Evolutionary conservation across 1,140 invertebrate genomes (phyloP).

Genomic region (Pseudomyrmex sp.): DNA sequence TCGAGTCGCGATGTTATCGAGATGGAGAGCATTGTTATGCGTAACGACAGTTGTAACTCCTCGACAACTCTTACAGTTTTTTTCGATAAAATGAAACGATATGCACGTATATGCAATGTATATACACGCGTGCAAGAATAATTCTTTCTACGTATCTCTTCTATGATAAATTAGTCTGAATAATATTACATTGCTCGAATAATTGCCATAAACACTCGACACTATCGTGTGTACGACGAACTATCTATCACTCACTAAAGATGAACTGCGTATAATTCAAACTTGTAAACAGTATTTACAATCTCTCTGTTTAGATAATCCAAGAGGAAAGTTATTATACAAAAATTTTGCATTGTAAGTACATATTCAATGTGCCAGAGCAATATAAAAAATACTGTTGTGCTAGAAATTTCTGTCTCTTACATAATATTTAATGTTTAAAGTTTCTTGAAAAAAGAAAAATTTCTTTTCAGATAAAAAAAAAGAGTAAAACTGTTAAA

Average conservation of each 20-base stretch:
- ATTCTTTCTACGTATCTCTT: constrained; percentile 2
- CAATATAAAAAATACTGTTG: too few relatives aligned
- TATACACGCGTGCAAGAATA: background rate
- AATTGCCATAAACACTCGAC: background rate
- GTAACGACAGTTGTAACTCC: constrained; percentile 4
- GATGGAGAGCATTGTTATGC: background rate
- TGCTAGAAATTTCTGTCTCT: background rate
- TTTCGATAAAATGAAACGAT: constrained; percentile 7
- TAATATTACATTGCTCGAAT: background rate
- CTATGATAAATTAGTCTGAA: constrained; percentile 11
- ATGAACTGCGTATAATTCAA: constrained; percentile 5
- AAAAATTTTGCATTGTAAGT: too few relatives aligned
- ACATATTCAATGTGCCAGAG: too few relatives aligned
- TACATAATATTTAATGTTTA: background rate
- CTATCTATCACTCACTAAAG: background rate
- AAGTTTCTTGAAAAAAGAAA: background rate
- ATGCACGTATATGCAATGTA: background rate
- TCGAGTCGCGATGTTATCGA: background rate
- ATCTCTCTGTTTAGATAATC: background rate
- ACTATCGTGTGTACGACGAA: background rate
- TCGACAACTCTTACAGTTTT: background rate
- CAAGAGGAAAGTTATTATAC: background rate
- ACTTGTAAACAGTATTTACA: background rate
- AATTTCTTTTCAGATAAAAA: background rate
- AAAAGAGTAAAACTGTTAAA: background rate